Base-by-base conservation (phyloP, 2,113 vertebrate genomes). In the Corythornis cristatus region DNA sequence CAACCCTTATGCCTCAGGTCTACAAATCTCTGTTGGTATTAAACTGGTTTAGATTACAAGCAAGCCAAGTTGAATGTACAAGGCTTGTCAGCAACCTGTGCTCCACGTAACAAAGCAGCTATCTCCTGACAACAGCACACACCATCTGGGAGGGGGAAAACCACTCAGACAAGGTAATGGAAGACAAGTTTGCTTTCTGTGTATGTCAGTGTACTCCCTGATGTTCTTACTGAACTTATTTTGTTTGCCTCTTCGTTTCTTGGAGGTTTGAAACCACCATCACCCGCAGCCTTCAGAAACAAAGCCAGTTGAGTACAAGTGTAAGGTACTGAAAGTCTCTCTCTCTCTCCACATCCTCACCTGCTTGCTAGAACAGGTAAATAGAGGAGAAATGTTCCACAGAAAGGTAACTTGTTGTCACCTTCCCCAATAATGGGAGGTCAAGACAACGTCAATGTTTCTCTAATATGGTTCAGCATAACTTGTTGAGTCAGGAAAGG, bases 91-190 rank as follows among this genome's bases (percentile, higher is more conserved):
- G 48, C 66, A 37, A 60, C 40, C 25, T 57, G 29, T 26, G n/a
- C 13, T 57, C 51, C 9, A 4, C 15, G 7, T 37, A 56, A 15
- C 11, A 21, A 17, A 11, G 54, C 2, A 70, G 25, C 6, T 31
- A 70, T 9, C 31, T 9, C 2, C 43, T 46, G 28, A 42, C 43
- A 71, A 48, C 28, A 74, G 60, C 51, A 12, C 8, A 35, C 26
- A 18, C 5, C 19, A 33, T 31, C 60, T 67, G 20, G 5, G 28
- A 66, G 7, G 18, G 23, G 5, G 0, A 61, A 45, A 48, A 48
- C 2, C 10, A 37, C 3, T 29, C 1, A 2, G 7, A 20, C 26
- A 54, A 26, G 60, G 6, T 26, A 10, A 12, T 0, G 0, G 23
- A 51, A 11, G 31, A 67, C 9, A 18, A 12, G 17, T 18, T 76